Evolutionary conservation across 2,797 vertebrate genomes (phyloP).

Genomic region (Pelodytes ibericus): DNA sequence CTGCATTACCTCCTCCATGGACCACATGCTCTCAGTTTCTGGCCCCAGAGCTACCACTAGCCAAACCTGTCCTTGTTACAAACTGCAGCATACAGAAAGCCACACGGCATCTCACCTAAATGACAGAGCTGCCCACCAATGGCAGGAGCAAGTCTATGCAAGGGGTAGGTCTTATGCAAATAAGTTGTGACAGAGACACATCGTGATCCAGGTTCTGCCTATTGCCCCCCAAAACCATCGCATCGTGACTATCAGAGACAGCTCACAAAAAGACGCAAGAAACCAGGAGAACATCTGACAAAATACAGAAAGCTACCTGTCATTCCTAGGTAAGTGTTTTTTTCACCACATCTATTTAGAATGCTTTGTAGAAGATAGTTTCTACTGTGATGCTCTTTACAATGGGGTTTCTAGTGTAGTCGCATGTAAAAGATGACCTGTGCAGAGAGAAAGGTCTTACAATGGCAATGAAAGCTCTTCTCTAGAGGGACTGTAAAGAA

Average conservation of each 20-base stretch:
- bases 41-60: slow-evolving; percentile 49
- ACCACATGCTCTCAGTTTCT: slow-evolving; percentile 30
- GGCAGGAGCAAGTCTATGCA: slow-evolving; percentile 9
- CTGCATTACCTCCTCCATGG: slow-evolving; percentile 19
- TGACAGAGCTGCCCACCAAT: slow-evolving; percentile 40
- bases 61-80: slow-evolving; percentile 17
- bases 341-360: neutral
- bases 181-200: slow-evolving; percentile 46
- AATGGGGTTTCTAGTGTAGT: neutral
- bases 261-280: slow-evolving; percentile 4
- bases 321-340: slow-evolving; percentile 29
- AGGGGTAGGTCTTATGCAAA: slow-evolving; percentile 41
- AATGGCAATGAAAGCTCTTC: neutral
- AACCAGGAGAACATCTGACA: neutral
- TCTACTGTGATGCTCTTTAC: neutral
- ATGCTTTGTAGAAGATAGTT: neutral
- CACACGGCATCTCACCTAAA: slow-evolving; percentile 44
- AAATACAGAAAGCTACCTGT: slow-evolving; percentile 9
- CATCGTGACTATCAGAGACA: slow-evolving; percentile 25
- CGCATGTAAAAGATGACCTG: neutral
- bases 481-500: neutral
- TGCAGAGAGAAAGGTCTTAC: neutral
- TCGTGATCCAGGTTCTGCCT: slow-evolving; percentile 53
- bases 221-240: slow-evolving; percentile 44
- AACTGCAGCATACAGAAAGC: slow-evolving; percentile 31